phyloP scores from a whole-genome alignment of 2,113 vertebrate genomes.

The Pavo muticus region DNA sequence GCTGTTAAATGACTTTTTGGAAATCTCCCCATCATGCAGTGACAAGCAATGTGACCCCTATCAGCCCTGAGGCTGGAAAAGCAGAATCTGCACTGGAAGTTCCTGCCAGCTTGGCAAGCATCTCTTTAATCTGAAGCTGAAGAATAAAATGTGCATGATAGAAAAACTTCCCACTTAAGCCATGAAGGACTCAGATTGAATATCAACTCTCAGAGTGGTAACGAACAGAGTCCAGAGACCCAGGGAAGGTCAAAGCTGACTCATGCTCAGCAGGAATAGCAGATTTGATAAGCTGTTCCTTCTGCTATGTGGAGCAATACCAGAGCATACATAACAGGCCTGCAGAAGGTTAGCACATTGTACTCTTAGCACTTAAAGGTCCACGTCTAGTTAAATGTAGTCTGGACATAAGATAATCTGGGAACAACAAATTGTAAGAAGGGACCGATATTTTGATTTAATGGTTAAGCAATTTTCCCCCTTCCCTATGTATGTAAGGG shows the following conservation, averaged over 20 bases:
- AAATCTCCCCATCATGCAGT: background rate
- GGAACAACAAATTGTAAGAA: background rate
- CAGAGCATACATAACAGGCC: rapidly evolving
- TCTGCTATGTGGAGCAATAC: background rate
- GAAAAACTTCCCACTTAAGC: background rate
- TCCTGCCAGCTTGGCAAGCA: background rate
- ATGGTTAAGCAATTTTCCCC: background rate
- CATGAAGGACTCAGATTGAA: background rate
- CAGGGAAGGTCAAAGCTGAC: slow-evolving; percentile 53
- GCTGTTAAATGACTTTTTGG: background rate
- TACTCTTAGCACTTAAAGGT: background rate
- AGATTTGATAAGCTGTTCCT: slow-evolving; percentile 37
- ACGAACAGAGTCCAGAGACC: background rate
- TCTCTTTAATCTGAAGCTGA: background rate
- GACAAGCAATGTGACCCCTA: background rate
- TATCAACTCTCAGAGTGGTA: background rate
- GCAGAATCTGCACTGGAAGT: background rate
- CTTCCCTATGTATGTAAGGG: background rate
- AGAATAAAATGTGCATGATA: background rate
- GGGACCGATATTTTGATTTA: background rate
- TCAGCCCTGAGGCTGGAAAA: background rate
- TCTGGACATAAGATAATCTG: background rate
- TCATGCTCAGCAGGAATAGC: slow-evolving; percentile 32
- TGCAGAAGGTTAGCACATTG: background rate
- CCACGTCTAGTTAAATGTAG: background rate